Conservation (phyloP, 1,140 invertebrate genomes). For the Drosophila lowei region DNA sequence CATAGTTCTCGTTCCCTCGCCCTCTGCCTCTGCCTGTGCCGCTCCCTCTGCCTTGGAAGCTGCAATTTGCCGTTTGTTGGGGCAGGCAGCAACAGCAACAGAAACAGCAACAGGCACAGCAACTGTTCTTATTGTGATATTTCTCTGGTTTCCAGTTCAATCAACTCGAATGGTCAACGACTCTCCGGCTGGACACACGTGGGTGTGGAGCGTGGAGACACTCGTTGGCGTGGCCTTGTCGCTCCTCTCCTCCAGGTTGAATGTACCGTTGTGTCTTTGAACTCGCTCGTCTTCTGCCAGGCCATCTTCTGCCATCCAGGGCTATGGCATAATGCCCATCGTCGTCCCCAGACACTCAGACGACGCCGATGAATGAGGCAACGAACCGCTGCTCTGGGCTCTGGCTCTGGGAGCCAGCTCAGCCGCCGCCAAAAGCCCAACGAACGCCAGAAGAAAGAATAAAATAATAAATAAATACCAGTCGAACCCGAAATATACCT, state of each 20-base stretch:
- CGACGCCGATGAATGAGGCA: constrained; percentile 76
- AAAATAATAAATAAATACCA: constrained; percentile 51
- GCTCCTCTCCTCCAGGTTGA: constrained; percentile 64
- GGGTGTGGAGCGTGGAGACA: constrained; percentile 63
- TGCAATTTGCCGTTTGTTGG: constrained; percentile 80
- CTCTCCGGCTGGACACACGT: constrained; percentile 55
- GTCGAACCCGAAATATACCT: constrained; percentile 74
- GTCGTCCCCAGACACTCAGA: constrained; percentile 73
- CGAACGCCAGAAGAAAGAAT: constrained; percentile 14
- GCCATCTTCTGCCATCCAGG: too few relatives aligned
- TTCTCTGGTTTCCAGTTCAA: constrained; percentile 53
- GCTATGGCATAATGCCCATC: constrained; percentile 72
- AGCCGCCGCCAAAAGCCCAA: constrained; percentile 34
- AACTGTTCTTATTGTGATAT: constrained; percentile 33
- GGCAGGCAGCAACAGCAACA: constrained; percentile 52
- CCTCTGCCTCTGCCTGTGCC: not conserved
- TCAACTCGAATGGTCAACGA: constrained; percentile 63
- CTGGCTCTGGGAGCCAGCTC: constrained; percentile 26
- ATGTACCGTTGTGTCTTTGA: constrained; percentile 80
- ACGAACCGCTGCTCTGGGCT: constrained; percentile 51
- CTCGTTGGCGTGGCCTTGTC: constrained; percentile 71
- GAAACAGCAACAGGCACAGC: constrained; percentile 24
- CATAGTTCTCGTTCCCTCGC: constrained; percentile 56
- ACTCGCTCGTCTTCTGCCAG: constrained; percentile 30
- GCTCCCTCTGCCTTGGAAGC: constrained; percentile 14